These are phyloP conservation scores for Oncorhynchus tshawytscha DNA, from an alignment of 2,113 vertebrate species.

Conservation along the genomic window DNA sequence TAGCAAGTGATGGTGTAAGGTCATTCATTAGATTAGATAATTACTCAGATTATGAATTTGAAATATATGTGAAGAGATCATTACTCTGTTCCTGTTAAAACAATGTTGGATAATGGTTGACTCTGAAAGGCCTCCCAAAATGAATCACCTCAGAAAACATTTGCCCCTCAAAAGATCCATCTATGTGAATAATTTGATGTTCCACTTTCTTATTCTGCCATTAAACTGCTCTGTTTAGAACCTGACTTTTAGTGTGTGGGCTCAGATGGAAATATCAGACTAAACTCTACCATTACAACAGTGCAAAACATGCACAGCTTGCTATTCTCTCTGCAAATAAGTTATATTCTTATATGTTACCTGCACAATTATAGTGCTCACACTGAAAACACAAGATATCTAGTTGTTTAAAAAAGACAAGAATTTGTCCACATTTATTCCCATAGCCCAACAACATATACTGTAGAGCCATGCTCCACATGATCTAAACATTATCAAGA, in stretches of 20 bases:
- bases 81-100: background rate
- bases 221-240: background rate
- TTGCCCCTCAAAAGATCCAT: background rate
- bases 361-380: too few species aligned
- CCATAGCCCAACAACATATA: too few species aligned
- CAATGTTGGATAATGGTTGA: background rate
- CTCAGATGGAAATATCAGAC: background rate
- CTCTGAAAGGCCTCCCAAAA: too few species aligned
- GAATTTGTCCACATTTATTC: too few species aligned
- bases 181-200: background rate
- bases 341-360: too few species aligned
- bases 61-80: background rate
- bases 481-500: too few species aligned
- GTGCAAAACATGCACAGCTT: background rate
- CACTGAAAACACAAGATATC: too few species aligned
- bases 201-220: background rate
- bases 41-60: slow-evolving; percentile 6
- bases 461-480: too few species aligned
- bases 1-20: slow-evolving; percentile 36
- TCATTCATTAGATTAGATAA: background rate
- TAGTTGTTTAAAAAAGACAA: too few species aligned
- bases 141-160: background rate
- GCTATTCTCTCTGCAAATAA: background rate
- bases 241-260: background rate
- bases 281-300: background rate